Evolutionary conservation across 1,140 invertebrate genomes (phyloP), one percentile per base, ranked within the genome.

Genomic region (Conopomorpha cramerella): DNA sequence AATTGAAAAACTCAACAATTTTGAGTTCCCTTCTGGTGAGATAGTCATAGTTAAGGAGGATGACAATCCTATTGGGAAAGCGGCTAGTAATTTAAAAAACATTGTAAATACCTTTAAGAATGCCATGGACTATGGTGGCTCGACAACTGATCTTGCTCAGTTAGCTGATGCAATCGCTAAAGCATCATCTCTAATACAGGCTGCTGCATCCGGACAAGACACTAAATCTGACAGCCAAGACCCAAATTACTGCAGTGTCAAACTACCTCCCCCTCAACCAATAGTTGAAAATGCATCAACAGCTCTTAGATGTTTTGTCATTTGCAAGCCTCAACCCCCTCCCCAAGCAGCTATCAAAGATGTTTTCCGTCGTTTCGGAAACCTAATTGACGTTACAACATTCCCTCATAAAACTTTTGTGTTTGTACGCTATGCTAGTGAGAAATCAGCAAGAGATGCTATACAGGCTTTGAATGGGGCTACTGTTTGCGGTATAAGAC

Each of bases 281-380:
- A 78, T 91, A 46, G 85, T 86, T 1, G 82, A 82, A 37, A 45
- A 43, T 26, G 51, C 48, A 28, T 50, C 41, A 39, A 57, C 70
- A n/a, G 63, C 55, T 11, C 43, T 62, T 36, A 67, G 71, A 42
- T 56, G 70, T 16, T 90, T 91, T 49, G 85, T 92, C 42, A 86
- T 91, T n/a, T 92, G 86, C 51, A 87, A 90, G 32, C 91, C 91
- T 10, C 81, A 86, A 41, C 86, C 92, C 33, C 88, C 93, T 11
- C 86, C 91, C 1, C 81, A 87, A 30, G 82, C 86, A 43, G 84
- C 89, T n/a, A 80, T 97, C 59, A 86, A 87, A 54, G 93, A 96
- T 72, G 85, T 90, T 1, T 97, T 97, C 63, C 91, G 89, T 51
- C 84, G 93, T 50, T 96, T 96, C 81, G 93, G 93, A n/a, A 87